Base-by-base conservation (phyloP, 2,888 invertebrate genomes). In the Quadriops clusia region DNA sequence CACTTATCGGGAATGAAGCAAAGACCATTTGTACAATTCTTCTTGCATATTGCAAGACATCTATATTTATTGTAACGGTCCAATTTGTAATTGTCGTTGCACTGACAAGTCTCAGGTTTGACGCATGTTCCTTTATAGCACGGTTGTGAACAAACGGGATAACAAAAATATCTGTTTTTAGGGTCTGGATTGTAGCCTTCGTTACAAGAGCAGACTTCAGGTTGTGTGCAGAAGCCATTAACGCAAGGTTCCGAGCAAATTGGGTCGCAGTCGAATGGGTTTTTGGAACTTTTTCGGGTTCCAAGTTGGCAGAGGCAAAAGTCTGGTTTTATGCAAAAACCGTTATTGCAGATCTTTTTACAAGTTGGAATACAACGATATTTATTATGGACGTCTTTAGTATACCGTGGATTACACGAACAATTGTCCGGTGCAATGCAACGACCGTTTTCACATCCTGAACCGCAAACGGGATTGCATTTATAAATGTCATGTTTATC, bases 211-310 rank as follows among this genome's bases (percentile, higher is more conserved):
- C 58, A 58, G 4, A 23, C 35, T 32, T 53, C 46, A 2, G 56
- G 55, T 3, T 45, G 45, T 4, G 40, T 33, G 30, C 58, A 58
- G 20, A 21, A 32, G 6, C 47, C 46, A 28, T 47, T 40, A 12
- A 29, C 13, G 28, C 47, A 46, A 5, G 30, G 5, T 22, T 20
- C 24, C 3, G 36, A 23, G 23, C 50, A 50, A 10, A 32, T 33
- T 10, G 45, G 36, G 12, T 41, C 23, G 17, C 44, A 47, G n/a
- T n/a, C n/a, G n/a, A n/a, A n/a, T n/a, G n/a, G n/a, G n/a, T n/a
- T n/a, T n/a, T n/a, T n/a, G n/a, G n/a, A n/a, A n/a, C n/a, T n/a
- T n/a, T n/a, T n/a, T n/a, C n/a, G n/a, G n/a, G n/a, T n/a, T n/a
- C n/a, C n/a, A n/a, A n/a, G n/a, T n/a, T n/a, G n/a, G n/a, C n/a